Conservation (phyloP, 2,113 vertebrate species). For the Hippocampus comes region DNA sequence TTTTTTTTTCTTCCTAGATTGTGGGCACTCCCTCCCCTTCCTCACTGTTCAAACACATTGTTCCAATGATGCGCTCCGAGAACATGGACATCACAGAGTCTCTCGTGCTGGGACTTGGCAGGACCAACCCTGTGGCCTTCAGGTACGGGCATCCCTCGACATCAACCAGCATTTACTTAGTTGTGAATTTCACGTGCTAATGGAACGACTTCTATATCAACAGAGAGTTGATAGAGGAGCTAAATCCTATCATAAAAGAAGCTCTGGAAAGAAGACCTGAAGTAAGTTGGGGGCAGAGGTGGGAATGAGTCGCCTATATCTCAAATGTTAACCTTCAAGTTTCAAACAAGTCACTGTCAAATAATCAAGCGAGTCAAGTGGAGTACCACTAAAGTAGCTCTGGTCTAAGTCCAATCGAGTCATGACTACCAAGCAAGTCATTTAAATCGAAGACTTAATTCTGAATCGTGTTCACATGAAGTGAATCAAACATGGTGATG, state of each 20-base stretch:
- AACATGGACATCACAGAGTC: slow-evolving; percentile 99
- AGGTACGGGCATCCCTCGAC: slow-evolving; percentile 71
- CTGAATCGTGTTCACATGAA: no score
- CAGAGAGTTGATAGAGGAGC: slow-evolving; percentile 96
- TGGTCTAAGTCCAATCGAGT: no score
- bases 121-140: slow-evolving; percentile 96
- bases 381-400: no score
- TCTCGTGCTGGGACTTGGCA: slow-evolving; percentile 97
- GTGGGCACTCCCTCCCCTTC: slow-evolving; percentile 94
- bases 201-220: slow-evolving; percentile 11
- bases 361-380: no score
- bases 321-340: neutral
- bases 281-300: slow-evolving; percentile 71
- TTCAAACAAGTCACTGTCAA: neutral
- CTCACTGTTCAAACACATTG: slow-evolving; percentile 97
- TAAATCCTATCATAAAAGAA: slow-evolving; percentile 99
- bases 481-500: no score
- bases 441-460: no score
- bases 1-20: slow-evolving; percentile 73
- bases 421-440: no score
- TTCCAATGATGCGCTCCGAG: slow-evolving; percentile 99
- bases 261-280: slow-evolving; percentile 98
- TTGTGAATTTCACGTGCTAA: neutral
- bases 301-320: neutral
- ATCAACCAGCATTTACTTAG: neutral